Conservation (phyloP, 2,113 vertebrate species). For the Lepisosteus oculatus region DNA sequence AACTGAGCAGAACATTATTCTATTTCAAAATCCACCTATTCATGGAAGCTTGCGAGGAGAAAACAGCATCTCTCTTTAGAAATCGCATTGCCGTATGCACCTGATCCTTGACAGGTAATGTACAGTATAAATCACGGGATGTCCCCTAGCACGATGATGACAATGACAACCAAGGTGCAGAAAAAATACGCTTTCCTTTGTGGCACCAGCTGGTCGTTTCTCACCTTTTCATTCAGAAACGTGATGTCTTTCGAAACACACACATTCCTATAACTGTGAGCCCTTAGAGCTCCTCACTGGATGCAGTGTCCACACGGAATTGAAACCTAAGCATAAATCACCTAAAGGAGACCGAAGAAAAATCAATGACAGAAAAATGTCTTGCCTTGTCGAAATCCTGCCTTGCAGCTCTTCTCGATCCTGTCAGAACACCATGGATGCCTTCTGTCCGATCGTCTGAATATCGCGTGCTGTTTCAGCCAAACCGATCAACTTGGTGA, state of each 20-base stretch:
- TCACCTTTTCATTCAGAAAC: no score
- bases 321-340: no score
- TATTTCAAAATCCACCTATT: background rate
- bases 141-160: no score
- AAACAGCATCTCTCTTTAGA: background rate
- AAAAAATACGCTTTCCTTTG: no score
- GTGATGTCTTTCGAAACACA: no score
- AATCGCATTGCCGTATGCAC: constrained; percentile 6
- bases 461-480: constrained; percentile 7
- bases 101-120: constrained; percentile 9
- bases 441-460: constrained; percentile 22
- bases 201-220: no score
- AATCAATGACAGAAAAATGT: no score
- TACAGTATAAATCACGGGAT: background rate
- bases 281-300: no score
- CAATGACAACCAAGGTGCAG: no score
- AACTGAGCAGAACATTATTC: background rate
- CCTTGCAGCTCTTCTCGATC: constrained; percentile 33
- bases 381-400: constrained; percentile 13
- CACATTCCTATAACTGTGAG: no score
- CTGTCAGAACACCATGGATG: constrained; percentile 42
- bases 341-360: no score
- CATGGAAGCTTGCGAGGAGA: background rate
- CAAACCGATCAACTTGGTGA: constrained; percentile 31
- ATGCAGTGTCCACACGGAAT: no score